Conservation (phyloP, 2,113 vertebrate genomes). For the Artemisiospiza belli region DNA sequence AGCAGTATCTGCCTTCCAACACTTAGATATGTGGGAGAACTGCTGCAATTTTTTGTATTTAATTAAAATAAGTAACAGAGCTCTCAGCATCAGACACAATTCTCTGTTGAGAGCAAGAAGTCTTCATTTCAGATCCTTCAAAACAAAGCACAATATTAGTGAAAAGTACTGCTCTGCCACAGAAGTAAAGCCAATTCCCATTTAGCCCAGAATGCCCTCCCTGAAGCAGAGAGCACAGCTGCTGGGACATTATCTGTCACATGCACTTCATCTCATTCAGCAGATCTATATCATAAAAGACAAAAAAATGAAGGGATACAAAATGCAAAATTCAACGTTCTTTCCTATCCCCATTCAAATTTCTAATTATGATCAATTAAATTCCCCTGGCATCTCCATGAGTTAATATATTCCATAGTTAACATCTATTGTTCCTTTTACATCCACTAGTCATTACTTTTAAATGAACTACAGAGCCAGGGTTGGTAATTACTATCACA, state of each 20-base stretch:
- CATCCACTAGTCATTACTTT: conserved; percentile 50
- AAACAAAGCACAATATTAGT: not conserved
- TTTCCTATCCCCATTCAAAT: not conserved
- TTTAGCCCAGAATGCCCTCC: not conserved
- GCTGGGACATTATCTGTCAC: not conserved
- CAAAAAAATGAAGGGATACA: not conserved
- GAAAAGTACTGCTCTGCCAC: not conserved
- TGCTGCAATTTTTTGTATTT: not conserved
- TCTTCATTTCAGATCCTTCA: not conserved
- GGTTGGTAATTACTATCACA: conserved; percentile 25
- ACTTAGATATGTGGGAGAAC: not conserved
- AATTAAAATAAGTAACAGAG: not conserved
- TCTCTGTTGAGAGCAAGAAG: not conserved
- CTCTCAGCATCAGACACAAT: not conserved
- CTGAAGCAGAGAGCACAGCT: not conserved
- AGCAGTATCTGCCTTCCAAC: not conserved
- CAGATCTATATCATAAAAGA: not conserved
- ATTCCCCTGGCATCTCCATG: not conserved
- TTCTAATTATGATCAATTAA: not conserved
- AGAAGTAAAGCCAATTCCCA: not conserved
- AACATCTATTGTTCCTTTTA: conserved; percentile 32
- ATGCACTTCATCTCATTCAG: not conserved
- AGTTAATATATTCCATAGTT: conserved; percentile 53
- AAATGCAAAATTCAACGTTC: not conserved
- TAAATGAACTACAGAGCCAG: conserved; percentile 29